phyloP scores from a whole-genome alignment of 2,797 vertebrate species.

The Mormyrops boulengeri region DNA sequence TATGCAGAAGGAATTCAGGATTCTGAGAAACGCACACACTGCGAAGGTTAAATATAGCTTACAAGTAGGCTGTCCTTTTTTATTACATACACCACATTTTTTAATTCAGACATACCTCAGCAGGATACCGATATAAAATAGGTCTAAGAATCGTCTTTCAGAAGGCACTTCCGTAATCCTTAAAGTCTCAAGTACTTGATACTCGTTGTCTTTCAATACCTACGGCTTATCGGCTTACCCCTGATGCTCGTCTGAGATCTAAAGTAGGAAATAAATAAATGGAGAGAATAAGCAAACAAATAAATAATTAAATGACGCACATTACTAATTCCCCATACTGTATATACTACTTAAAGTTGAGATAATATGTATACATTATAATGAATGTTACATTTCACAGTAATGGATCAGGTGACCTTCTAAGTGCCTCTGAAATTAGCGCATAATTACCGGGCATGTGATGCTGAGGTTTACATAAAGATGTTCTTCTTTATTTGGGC shows the following conservation, averaged over 20 bases:
- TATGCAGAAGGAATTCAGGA: not conserved
- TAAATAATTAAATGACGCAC: not conserved
- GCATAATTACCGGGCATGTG: not conserved
- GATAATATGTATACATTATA: not conserved
- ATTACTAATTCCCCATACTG: not conserved
- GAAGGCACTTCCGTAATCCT: not conserved
- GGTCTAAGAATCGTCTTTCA: not conserved
- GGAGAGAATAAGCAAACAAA: not conserved
- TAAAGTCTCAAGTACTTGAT: not conserved
- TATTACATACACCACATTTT: not conserved
- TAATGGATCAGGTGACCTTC: not conserved
- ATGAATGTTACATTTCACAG: not conserved
- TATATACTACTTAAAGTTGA: not conserved
- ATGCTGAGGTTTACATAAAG: not conserved
- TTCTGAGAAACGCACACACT: not conserved
- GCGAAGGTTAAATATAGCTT: not conserved
- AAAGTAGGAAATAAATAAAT: not conserved
- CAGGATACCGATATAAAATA: not conserved
- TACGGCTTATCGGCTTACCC: not conserved
- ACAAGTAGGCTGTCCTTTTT: not conserved
- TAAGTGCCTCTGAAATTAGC: not conserved
- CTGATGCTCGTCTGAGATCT: not conserved
- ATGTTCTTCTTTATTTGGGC: not conserved
- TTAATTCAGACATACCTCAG: not conserved
- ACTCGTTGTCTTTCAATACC: not conserved